These are phyloP conservation scores for Acleris literana DNA, from an alignment of 2,888 invertebrate species.

Conservation along the genomic window DNA sequence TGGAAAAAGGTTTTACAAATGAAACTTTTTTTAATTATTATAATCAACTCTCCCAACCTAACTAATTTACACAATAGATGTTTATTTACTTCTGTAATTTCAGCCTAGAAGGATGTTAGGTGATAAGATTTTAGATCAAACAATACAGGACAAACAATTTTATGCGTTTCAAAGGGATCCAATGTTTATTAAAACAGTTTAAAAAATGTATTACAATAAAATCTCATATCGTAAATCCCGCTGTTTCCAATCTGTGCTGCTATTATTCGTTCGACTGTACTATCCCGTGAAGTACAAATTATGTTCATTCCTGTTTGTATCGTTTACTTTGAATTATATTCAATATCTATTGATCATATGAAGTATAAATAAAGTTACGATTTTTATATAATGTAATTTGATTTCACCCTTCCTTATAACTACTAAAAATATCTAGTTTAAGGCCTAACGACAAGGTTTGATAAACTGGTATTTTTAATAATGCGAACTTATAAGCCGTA, in stretches of 20 bases:
- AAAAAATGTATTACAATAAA: no score
- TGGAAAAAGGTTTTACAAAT: neutral
- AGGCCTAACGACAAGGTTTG: no score
- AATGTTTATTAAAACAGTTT: no score
- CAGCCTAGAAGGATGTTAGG: no score
- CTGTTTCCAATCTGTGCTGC: constrained; percentile 1
- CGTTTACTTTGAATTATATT: constrained; percentile 24
- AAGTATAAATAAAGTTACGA: constrained; percentile 30
- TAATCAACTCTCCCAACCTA: neutral
- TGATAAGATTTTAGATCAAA: no score
- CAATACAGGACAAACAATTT: no score
- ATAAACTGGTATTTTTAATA: no score
- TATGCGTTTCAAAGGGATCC: no score
- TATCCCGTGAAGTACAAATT: constrained; percentile 12
- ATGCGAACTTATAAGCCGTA: no score
- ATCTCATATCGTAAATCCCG: neutral
- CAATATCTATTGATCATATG: constrained; percentile 27
- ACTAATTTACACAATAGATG: no score
- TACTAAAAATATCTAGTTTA: neutral
- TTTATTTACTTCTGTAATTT: no score
- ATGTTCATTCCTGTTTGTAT: constrained; percentile 32
- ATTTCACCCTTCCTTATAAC: neutral
- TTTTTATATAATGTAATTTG: constrained; percentile 22
- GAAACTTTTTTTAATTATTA: neutral
- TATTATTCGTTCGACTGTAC: constrained; percentile 6